These are phyloP conservation scores for Microtus richardsoni DNA, from an alignment of 2,113 vertebrate genomes.

Conservation along the genomic window DNA sequence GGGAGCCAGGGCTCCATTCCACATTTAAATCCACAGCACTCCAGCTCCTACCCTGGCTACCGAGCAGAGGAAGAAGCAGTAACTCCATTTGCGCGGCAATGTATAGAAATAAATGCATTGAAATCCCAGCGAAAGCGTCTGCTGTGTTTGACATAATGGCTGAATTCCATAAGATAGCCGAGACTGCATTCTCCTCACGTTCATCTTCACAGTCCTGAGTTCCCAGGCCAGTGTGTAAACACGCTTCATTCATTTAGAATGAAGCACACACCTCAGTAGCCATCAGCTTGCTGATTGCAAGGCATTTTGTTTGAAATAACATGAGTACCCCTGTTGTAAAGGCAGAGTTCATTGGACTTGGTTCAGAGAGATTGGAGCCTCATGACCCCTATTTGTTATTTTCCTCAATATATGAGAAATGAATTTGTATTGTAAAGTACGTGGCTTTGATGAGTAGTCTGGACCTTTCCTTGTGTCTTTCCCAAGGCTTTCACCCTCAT, in stretches of 20 bases:
- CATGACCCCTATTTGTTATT: constrained; percentile 58
- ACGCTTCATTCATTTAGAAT: constrained; percentile 68
- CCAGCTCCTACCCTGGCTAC: constrained; percentile 72
- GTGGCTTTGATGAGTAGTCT: constrained; percentile 30
- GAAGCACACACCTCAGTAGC: constrained; percentile 59
- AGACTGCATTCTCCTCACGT: constrained; percentile 69
- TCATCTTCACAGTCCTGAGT: constrained; percentile 42
- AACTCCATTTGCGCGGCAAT: constrained; percentile 76
- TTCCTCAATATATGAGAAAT: constrained; percentile 2
- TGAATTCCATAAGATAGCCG: constrained; percentile 72
- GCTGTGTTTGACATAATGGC: constrained; percentile 69
- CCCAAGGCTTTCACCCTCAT: not conserved
- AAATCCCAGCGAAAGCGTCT: constrained; percentile 79
- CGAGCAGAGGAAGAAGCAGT: constrained; percentile 74
- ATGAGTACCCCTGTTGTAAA: constrained; percentile 51
- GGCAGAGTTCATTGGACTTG: constrained; percentile 42
- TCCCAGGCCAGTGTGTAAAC: constrained; percentile 60
- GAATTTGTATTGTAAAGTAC: constrained; percentile 45
- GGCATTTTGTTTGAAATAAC: constrained; percentile 71
- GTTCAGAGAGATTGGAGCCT: constrained; percentile 23
- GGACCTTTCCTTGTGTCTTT: constrained; percentile 43
- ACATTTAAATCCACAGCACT: constrained; percentile 69
- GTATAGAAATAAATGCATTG: constrained; percentile 76
- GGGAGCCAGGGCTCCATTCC: constrained; percentile 54
- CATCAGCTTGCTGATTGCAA: constrained; percentile 61